phyloP scores from a whole-genome alignment of 2,888 invertebrate genomes.

The Protodeltote pygarga region DNA sequence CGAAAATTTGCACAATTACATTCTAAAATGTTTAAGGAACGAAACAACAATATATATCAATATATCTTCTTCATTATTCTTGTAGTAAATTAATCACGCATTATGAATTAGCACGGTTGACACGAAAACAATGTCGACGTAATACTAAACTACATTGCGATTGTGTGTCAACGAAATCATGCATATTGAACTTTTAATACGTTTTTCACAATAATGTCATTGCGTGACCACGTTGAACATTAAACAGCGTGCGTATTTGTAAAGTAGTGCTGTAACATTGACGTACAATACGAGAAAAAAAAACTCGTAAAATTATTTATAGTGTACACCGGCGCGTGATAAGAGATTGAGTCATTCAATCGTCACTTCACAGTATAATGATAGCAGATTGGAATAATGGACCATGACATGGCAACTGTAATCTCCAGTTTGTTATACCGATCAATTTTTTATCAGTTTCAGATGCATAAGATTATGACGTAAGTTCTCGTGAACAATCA shows the following conservation, averaged over 20 bases:
- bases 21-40: slow-evolving; percentile 2
- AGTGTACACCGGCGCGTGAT: slow-evolving; percentile 46
- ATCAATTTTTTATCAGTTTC: background rate
- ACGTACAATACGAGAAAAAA: slow-evolving; percentile 49
- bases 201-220: slow-evolving; percentile 32
- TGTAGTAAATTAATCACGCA: background rate
- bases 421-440: slow-evolving; percentile 1
- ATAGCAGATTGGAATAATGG: slow-evolving; percentile 26
- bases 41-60: too few relatives aligned
- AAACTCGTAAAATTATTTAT: slow-evolving; percentile 49
- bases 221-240: slow-evolving; percentile 36
- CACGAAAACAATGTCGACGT: too few relatives aligned
- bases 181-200: slow-evolving; percentile 19
- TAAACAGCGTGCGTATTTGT: slow-evolving; percentile 36
- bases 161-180: slow-evolving; percentile 11
- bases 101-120: background rate
- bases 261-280: slow-evolving; percentile 45
- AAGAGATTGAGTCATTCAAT: slow-evolving; percentile 56
- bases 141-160: too few relatives aligned
- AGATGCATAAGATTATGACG: slow-evolving; percentile 3
- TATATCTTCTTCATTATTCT: too few relatives aligned
- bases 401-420: slow-evolving; percentile 28
- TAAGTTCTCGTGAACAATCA: background rate
- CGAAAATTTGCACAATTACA: slow-evolving; percentile 4
- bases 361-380: slow-evolving; percentile 50